phyloP scores from a whole-genome alignment of 1,140 invertebrate genomes.

The Cephus cinctus region DNA sequence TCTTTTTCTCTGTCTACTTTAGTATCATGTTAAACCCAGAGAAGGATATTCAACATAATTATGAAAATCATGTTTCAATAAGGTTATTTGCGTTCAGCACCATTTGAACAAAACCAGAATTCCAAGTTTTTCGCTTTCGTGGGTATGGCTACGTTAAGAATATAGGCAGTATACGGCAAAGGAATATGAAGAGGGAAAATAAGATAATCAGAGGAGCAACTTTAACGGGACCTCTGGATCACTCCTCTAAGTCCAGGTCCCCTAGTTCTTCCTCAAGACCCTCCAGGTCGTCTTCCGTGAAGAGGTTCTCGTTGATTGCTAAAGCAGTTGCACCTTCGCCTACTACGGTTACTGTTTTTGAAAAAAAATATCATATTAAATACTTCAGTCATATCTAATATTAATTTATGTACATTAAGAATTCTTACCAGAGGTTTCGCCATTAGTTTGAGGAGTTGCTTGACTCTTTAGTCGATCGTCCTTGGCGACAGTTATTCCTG shows the following conservation, averaged over 20 bases:
- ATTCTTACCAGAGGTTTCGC: slow-evolving; percentile 24
- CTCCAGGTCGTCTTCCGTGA: slow-evolving; percentile 84
- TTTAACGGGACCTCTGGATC: slow-evolving; percentile 38
- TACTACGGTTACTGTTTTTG: slow-evolving; percentile 33
- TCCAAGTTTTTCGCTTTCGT: no score
- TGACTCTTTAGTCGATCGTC: slow-evolving; percentile 44
- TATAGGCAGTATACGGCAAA: no score
- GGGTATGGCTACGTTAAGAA: no score
- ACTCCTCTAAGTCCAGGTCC: slow-evolving; percentile 68
- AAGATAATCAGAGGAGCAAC: slow-evolving; percentile 21
- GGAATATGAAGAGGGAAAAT: neutral
- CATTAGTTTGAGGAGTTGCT: slow-evolving; percentile 26
- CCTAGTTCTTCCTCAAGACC: slow-evolving; percentile 82
- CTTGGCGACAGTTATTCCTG: slow-evolving; percentile 53
- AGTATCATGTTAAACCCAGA: no score
- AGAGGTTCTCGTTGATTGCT: slow-evolving; percentile 94
- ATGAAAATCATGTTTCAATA: no score
- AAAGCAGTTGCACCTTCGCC: slow-evolving; percentile 59
- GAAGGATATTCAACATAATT: no score
- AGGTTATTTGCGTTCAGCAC: no score
- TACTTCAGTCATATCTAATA: slow-evolving; percentile 1
- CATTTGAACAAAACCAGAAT: no score
- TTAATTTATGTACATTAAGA: slow-evolving; percentile 9
- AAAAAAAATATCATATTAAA: slow-evolving; percentile 9
- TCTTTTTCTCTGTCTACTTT: no score